Evolutionary conservation across 1,140 invertebrate genomes (phyloP), one percentile per base, ranked within the genome.

Genomic region (Calliphora vicina): DNA sequence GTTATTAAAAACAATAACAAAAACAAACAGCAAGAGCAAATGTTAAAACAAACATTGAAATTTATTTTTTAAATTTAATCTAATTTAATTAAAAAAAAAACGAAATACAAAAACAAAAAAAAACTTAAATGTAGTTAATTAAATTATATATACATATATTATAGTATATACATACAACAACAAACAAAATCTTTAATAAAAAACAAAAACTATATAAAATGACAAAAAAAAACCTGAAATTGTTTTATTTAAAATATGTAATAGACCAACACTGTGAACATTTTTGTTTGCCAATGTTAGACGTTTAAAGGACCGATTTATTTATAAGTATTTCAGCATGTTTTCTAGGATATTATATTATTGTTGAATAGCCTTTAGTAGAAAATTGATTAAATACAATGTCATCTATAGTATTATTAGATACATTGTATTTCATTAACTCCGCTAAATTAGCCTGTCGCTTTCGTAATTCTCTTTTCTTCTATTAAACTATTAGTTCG

Each of bases 121-220:
- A 76, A 29, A 20, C 74, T 45, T 78, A 45, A 78, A 78, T 78
- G 74, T 78, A 78, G 74, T 78, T 78, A 78, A 78, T 78, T 78
- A 78, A 78, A 78, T 78, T 78, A 78, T 78, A 78, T 23, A 78
- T 76, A 57, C 50, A 57, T 57, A 57, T 57, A 57, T 57, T 57
- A 67, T 67, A 67, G 20, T 67, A 67, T 67, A 67, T 67, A 23
- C 61, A 67, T 67, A 67, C 50, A 57, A 57, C 35, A 35, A 35
- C 13, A 57, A 67, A 67, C n/a, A 67, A 25, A 67, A 67, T 67
- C 61, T 67, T 67, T 67, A 67, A 67, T 67, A 67, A 67, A 67
- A 57, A 57, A 57, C n/a, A 57, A 57, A 67, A 67, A 67, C n/a
- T 25, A 67, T 67, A 23, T 67, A 67, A 67, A 67, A 67, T 67